Evolutionary conservation across 1,140 invertebrate genomes (phyloP).

Genomic region (Seison nebaliae): DNA sequence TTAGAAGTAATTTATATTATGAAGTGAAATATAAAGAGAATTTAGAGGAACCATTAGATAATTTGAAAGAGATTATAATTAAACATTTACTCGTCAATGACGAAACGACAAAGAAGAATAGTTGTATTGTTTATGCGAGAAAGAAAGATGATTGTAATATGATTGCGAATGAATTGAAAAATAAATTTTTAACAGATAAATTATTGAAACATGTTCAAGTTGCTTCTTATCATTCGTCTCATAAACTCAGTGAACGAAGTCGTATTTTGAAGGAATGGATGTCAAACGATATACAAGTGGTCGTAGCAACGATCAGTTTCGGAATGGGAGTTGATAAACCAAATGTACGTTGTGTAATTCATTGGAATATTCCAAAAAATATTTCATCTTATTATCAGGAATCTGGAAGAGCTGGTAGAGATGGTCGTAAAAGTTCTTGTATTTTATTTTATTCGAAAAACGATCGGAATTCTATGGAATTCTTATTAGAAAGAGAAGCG

Average conservation of each 20-base stretch:
- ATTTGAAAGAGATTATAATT: background rate
- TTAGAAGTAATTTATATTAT: no score
- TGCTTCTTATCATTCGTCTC: no score
- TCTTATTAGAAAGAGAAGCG: conserved; percentile 12
- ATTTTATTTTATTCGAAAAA: conserved; percentile 11
- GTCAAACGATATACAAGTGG: conserved; percentile 19
- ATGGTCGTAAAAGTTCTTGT: conserved; percentile 6
- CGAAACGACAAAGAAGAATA: no score
- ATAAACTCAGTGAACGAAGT: no score
- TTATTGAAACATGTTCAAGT: no score
- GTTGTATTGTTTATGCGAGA: no score
- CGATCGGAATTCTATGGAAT: conserved; percentile 4
- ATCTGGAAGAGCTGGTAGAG: conserved; percentile 13
- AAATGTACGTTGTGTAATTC: conserved; percentile 32
- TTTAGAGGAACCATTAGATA: background rate
- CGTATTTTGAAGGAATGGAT: conserved; percentile 9
- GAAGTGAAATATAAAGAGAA: background rate
- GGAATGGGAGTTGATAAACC: conserved; percentile 48
- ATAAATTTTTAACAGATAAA: no score
- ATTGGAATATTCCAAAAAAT: conserved; percentile 12
- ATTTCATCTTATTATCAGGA: conserved; percentile 13
- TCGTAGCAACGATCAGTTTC: conserved; percentile 39
- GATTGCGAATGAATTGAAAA: no score
- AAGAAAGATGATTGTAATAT: no score
- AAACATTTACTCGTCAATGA: no score